These are phyloP conservation scores for Acrobasis consociella DNA, from an alignment of 2,888 invertebrate species.

Conservation along the genomic window DNA sequence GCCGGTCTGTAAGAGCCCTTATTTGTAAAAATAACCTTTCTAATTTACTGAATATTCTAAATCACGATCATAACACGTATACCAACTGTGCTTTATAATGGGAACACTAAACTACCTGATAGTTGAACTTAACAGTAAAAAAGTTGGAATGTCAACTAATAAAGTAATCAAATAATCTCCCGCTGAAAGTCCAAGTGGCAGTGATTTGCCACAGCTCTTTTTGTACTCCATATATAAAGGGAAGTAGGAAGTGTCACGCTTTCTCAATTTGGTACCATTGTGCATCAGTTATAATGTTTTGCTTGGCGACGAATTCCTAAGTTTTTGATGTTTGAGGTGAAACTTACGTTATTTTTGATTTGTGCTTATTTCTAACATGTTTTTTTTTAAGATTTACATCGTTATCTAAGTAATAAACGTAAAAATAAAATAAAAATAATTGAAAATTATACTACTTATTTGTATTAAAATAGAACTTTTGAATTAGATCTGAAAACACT, in stretches of 20 bases:
- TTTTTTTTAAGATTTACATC: not conserved
- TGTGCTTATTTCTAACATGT: not conserved
- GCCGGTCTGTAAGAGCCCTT: not conserved
- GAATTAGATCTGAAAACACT: too few species aligned
- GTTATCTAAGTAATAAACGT: too few species aligned
- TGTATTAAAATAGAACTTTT: too few species aligned
- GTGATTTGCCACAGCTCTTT: constrained; percentile 32
- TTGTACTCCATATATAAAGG: constrained; percentile 40
- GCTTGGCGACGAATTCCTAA: constrained; percentile 15
- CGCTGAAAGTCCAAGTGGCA: not conserved
- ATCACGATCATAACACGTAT: constrained; percentile 3
- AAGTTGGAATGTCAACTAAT: constrained; percentile 16
- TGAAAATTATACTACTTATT: too few species aligned
- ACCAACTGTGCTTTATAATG: constrained; percentile 8
- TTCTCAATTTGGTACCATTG: constrained; percentile 39
- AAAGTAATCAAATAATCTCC: constrained; percentile 25
- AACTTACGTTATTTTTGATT: constrained; percentile 19
- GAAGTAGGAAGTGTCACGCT: constrained; percentile 39
- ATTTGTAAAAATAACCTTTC: not conserved
- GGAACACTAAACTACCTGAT: constrained; percentile 1
- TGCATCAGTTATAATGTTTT: constrained; percentile 25
- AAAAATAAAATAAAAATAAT: too few species aligned
- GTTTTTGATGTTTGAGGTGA: not conserved
- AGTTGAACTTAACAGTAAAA: constrained; percentile 2
- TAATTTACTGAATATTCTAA: not conserved